Evolutionary conservation across 2,113 vertebrate species (phyloP).

Genomic region (Nibea albiflora): DNA sequence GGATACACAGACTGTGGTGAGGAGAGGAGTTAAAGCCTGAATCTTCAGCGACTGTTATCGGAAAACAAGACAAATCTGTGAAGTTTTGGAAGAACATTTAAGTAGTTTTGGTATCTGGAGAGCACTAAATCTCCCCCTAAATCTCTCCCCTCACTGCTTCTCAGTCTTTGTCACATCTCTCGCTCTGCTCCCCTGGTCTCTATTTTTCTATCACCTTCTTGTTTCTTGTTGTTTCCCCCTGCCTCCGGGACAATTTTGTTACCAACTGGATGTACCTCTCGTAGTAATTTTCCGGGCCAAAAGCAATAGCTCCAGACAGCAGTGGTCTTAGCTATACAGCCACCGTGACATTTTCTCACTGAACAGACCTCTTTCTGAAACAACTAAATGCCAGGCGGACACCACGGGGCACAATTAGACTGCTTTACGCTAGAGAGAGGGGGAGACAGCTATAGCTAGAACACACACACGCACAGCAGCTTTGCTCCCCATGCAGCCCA

Average conservation of each 20-base stretch:
- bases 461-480: conserved; percentile 20
- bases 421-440: conserved; percentile 43
- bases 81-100: conserved; percentile 51
- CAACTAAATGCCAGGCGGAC: conserved; percentile 70
- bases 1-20: background rate
- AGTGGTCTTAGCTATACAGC: conserved; percentile 34
- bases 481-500: conserved; percentile 2
- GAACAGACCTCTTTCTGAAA: conserved; percentile 41
- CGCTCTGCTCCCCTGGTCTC: background rate
- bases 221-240: conserved; percentile 16
- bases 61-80: conserved; percentile 59
- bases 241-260: conserved; percentile 37
- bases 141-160: conserved; percentile 6
- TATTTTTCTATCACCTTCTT: conserved; percentile 24
- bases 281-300: conserved; percentile 39
- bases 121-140: conserved; percentile 50
- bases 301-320: conserved; percentile 52
- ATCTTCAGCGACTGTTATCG: conserved; percentile 18
- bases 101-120: conserved; percentile 29
- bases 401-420: conserved; percentile 74
- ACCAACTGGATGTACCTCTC: conserved; percentile 26
- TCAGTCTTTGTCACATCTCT: conserved; percentile 27
- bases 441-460: background rate
- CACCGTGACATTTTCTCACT: conserved; percentile 64
- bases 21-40: conserved; percentile 34